Evolutionary conservation across 2,113 vertebrate species (phyloP), one percentile per base, ranked within the genome.

Genomic region (Cathartes aura): DNA sequence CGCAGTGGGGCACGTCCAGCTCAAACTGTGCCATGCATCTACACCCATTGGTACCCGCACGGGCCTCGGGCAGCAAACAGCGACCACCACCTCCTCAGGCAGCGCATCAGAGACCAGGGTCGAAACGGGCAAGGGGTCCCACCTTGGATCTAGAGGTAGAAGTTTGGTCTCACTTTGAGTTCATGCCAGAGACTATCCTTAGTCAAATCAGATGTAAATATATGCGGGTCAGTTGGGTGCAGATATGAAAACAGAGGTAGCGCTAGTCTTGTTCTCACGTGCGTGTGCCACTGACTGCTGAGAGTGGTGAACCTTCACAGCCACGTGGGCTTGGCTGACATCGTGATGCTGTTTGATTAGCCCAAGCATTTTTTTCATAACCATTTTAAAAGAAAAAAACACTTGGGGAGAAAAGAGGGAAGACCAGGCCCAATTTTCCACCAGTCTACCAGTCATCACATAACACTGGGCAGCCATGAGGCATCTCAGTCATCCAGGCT

Each of bases 391-490:
- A 50, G 4, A n/a, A 15, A 23, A 12, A 23, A 15, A 15, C 7
- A 18, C 18, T 18, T 11, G 2, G 8, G 3, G 4, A 62, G 11
- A 32, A 4, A 42, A 67, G 22, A 18, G 4, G 9, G 36, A 74
- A n/a, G 24, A 17, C 0, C 7, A 20, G 38, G 27, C 48, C 38
- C 16, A 66, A 19, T 64, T 63, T 21, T 48, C 53, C 36, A 60
- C 4, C 5, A 9, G 6, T 2, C n/a, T 29, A 8, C 9, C 43
- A 48, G 62, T 7, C 21, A 19, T 22, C 27, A 21, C 1, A 1
- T 40, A n/a, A 19, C 3, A 0, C 20, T 6, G 21, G 30, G 29
- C 6, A 22, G 9, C 34, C 59, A 0, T 0, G 14, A 34, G 36
- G 11, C 10, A 27, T 3, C 23, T 19, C 21, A 5, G 42, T 8